Evolutionary conservation across 2,888 invertebrate genomes (phyloP).

Genomic region (Luperina testacea): DNA sequence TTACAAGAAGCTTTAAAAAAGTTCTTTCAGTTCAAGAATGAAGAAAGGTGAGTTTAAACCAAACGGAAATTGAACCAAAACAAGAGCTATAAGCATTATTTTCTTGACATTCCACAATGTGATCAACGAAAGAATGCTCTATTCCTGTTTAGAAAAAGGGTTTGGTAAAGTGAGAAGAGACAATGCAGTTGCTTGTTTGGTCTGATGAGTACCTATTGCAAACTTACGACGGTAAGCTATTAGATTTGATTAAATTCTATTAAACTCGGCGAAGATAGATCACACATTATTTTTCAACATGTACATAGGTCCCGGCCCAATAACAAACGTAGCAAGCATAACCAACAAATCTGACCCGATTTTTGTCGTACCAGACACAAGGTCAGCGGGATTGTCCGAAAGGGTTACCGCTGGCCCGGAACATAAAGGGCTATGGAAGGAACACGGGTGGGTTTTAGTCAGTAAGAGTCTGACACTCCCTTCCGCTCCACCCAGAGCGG

Average conservation of each 20-base stretch:
- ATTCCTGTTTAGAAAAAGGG: neutral
- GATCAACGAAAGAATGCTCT: neutral
- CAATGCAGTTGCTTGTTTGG: neutral
- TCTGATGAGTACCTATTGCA: neutral
- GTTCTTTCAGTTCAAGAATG: neutral
- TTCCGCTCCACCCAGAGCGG: too few relatives aligned
- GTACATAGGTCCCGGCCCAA: neutral
- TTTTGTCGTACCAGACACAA: slow-evolving; percentile 12
- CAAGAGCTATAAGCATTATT: neutral
- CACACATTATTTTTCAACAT: neutral
- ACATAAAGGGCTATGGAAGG: too few relatives aligned
- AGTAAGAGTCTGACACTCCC: too few relatives aligned
- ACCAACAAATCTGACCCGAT: neutral
- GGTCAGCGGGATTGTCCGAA: too few relatives aligned
- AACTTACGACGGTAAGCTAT: neutral
- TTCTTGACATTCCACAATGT: neutral
- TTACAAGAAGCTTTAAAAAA: neutral
- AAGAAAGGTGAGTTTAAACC: neutral
- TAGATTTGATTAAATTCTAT: neutral
- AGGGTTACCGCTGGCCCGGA: too few relatives aligned
- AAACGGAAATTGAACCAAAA: neutral
- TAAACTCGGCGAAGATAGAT: neutral
- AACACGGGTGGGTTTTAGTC: too few relatives aligned
- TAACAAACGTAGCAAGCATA: neutral
- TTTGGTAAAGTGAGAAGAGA: neutral